phyloP scores from a whole-genome alignment of 2,113 vertebrate species.

The Puma concolor region DNA sequence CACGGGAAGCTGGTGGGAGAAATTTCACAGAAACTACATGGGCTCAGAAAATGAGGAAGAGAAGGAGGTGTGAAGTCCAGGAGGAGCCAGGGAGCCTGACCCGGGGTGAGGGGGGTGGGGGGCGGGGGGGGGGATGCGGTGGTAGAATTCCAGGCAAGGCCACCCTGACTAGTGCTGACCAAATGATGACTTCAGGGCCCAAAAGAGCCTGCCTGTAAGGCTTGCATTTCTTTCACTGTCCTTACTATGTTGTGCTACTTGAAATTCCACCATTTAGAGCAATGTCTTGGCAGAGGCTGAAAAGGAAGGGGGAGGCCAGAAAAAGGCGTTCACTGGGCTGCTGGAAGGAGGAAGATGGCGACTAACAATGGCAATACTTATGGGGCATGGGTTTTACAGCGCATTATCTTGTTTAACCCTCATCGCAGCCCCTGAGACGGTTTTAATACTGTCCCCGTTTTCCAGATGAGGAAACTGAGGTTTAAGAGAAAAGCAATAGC shows the following conservation, averaged over 20 bases:
- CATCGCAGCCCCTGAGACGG: not conserved
- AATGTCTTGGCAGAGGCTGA: constrained; percentile 8
- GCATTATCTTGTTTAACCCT: not conserved
- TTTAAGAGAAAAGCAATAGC: not conserved
- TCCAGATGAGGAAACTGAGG: not conserved
- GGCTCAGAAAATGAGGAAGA: not conserved
- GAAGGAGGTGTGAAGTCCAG: not conserved
- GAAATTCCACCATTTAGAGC: constrained; percentile 48
- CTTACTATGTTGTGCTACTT: not conserved
- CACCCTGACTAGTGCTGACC: not conserved
- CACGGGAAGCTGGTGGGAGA: not conserved
- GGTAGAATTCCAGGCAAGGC: constrained; percentile 31
- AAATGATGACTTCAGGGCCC: not conserved
- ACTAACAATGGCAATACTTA: not conserved
- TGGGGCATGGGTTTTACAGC: not conserved
- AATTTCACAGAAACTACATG: not conserved
- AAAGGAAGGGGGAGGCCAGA: not conserved
- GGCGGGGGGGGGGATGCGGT: not conserved
- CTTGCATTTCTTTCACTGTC: constrained; percentile 1
- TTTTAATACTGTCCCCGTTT: not conserved
- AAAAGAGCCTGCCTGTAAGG: constrained; percentile 34
- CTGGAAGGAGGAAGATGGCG: not conserved
- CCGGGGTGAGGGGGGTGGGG: not conserved
- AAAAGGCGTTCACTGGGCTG: not conserved
- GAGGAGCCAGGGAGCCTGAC: constrained; percentile 5